Evolutionary conservation across 2,113 vertebrate genomes (phyloP).

Genomic region (Burhinus oedicnemus): DNA sequence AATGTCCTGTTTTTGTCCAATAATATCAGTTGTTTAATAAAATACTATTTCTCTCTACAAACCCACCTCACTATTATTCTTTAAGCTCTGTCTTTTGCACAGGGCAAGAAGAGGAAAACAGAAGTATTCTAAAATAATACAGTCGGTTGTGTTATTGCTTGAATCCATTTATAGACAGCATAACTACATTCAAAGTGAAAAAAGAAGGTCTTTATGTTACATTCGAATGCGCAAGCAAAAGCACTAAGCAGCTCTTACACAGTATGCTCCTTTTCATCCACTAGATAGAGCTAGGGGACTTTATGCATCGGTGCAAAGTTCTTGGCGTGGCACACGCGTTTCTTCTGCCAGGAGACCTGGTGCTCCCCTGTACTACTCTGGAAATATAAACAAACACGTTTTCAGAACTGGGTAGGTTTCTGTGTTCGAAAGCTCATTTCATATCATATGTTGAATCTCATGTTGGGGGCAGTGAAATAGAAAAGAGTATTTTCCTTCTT

Average conservation of each 20-base stretch:
- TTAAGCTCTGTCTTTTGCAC: background rate
- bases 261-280: background rate
- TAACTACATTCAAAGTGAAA: background rate
- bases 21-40: background rate
- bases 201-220: background rate
- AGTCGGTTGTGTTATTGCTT: background rate
- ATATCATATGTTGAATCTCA: background rate
- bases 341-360: background rate
- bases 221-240: background rate
- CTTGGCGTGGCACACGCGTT: fast-evolving
- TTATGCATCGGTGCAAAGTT: fast-evolving
- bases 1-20: background rate
- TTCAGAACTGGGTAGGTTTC: background rate
- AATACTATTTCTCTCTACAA: background rate
- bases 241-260: background rate
- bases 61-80: background rate
- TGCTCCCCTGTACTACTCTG: background rate
- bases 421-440: background rate
- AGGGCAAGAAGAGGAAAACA: background rate
- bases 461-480: background rate
- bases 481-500: background rate
- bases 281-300: slow-evolving; percentile 58
- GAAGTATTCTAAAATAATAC: background rate
- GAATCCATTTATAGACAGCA: background rate
- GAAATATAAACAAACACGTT: background rate